Percentiles rank a stretch among this genome's conserved stretches.
Evolutionary conservation across 2,888 invertebrate species (phyloP).

Genomic region (Trichogramma dendrolimi): DNA sequence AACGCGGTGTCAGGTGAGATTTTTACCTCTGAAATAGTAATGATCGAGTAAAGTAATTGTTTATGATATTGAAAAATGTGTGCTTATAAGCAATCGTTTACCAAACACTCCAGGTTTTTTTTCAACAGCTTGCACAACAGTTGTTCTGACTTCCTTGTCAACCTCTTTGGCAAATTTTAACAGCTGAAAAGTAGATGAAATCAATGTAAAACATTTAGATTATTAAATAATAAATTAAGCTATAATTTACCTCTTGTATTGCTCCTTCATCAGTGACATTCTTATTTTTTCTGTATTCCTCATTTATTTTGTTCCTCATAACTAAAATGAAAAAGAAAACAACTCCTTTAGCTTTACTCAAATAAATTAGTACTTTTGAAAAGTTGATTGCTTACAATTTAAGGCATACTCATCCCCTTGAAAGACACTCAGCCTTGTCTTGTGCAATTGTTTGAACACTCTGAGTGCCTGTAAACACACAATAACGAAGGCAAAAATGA

Average conservation of each 20-base stretch:
- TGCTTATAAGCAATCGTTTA: slow-evolving; percentile 42
- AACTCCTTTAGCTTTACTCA: slow-evolving; percentile 1
- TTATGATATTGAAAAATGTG: background rate
- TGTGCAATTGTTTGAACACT: slow-evolving; percentile 70
- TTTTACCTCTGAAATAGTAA: slow-evolving; percentile 57
- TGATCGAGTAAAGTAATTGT: background rate
- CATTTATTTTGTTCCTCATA: slow-evolving; percentile 70
- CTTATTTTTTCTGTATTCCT: slow-evolving; percentile 68
- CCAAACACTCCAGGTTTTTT: slow-evolving; percentile 66
- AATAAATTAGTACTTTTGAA: background rate
- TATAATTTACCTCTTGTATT: slow-evolving; percentile 61
- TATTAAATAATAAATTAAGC: background rate
- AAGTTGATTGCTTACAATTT: slow-evolving; percentile 40
- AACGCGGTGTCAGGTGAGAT: slow-evolving; percentile 61
- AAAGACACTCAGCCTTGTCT: slow-evolving; percentile 65
- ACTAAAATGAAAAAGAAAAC: slow-evolving; percentile 46
- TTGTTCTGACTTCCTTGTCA: slow-evolving; percentile 66
- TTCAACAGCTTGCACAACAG: slow-evolving; percentile 70
- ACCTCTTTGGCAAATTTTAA: slow-evolving; percentile 66
- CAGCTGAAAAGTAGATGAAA: slow-evolving; percentile 56
- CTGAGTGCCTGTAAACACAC: slow-evolving; percentile 58
- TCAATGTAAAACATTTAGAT: slow-evolving; percentile 11
- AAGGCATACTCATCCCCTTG: slow-evolving; percentile 64
- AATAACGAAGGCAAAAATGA: no score
- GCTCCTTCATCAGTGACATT: slow-evolving; percentile 58